Base-by-base conservation (phyloP, 2,113 vertebrate genomes). In the Probosciger aterrimus region DNA sequence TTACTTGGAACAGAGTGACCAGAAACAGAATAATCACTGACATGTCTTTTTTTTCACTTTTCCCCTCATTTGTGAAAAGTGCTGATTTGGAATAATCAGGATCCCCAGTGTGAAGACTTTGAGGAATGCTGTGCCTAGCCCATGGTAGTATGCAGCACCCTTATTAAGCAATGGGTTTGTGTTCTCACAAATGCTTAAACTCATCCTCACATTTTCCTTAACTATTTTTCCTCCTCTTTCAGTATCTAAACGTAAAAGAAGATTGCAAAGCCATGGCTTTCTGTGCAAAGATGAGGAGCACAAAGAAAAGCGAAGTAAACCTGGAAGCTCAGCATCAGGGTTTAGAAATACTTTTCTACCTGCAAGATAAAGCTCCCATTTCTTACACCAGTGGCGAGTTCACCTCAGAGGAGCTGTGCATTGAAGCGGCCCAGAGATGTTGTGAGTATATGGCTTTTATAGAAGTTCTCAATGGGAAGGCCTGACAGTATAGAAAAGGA, bases 281-380 rank as follows among this genome's bases (percentile, higher is more conserved):
- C 97, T 99, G 99, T 98, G 98, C 99, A 84, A 99, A 99, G 97
- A 99, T 99, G 98, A 98, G 98, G 98, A 98, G 96, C 97, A 98
- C 98, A 35, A 98, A 96, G 94, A 99, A 97, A 73, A 95, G 87
- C 0, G 98, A 99, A 31, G 93, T 98, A 69, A 95, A 95, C 37
- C 75, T 96, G 70, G 96, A 98, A 27, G 85, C 91, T 86, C 97
- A 98, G 17, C 96, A 96, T 87, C 98, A 95, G 28, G 99, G 99
- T 53, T 96, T 99, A 64, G 99, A 99, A 86, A 97, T 99, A 76
- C 97, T 98, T 80, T 99, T 99, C 95, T 99, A 99, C 95, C 92
- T 98, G 75, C 92, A 96, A 1, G 98, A 99, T 5, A 95, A 97
- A 35, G 85, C 91, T 50, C 98, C 98, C 49, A 97, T 99, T 4